phyloP scores from a whole-genome alignment of 2,797 vertebrate species.

The Linurgus olivaceus region DNA sequence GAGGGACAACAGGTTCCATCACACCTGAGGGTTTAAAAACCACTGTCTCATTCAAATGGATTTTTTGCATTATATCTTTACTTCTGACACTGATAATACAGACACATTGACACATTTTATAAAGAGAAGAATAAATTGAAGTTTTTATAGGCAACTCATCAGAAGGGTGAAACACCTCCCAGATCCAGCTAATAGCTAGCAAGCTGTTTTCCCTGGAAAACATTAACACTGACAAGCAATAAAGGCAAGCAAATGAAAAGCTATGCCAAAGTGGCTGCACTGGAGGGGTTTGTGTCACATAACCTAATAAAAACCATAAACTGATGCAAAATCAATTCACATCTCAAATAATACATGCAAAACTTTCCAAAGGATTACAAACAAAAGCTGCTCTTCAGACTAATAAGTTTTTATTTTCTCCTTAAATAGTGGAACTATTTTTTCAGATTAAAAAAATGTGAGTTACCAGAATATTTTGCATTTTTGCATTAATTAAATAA shows the following conservation, averaged over 20 bases:
- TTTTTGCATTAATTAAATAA: slow-evolving; percentile 41
- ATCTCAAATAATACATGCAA: background rate
- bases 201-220: background rate
- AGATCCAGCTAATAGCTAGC: background rate
- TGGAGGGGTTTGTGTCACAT: background rate
- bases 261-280: background rate
- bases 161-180: background rate
- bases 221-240: background rate
- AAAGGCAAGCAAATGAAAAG: background rate
- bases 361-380: background rate
- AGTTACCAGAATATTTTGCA: background rate
- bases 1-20: background rate
- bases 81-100: background rate
- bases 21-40: background rate
- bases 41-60: background rate
- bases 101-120: background rate
- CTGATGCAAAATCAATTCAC: background rate
- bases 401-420: background rate
- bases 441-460: background rate
- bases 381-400: background rate
- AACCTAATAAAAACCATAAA: background rate
- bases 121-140: background rate
- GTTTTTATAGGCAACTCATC: background rate
- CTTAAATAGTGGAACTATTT: background rate
- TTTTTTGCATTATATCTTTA: background rate